Evolutionary conservation across 2,797 vertebrate species (phyloP).

Genomic region (Cottoperca gobio): DNA sequence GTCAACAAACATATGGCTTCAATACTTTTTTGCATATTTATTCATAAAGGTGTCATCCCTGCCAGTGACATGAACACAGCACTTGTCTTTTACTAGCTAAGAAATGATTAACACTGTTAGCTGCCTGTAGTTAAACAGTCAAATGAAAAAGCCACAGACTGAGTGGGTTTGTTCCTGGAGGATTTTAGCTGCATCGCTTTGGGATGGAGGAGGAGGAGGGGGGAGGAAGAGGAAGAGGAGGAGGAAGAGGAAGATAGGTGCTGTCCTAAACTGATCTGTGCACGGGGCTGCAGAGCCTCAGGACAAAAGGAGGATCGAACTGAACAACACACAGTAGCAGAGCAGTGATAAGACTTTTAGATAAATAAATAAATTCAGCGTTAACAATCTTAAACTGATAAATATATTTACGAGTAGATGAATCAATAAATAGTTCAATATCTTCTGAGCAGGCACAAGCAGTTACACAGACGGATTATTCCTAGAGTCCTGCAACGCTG

Average conservation of each 20-base stretch:
- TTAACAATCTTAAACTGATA: not conserved
- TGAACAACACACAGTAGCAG: slow-evolving; percentile 20
- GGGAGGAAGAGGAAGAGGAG: not conserved
- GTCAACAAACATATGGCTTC: slow-evolving; percentile 65
- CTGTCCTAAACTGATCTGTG: slow-evolving; percentile 71
- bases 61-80: slow-evolving; percentile 48
- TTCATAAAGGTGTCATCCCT: slow-evolving; percentile 52
- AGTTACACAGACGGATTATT: not conserved
- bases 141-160: slow-evolving; percentile 24
- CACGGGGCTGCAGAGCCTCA: slow-evolving; percentile 57
- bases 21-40: slow-evolving; percentile 45
- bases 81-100: slow-evolving; percentile 24
- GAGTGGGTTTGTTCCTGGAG: slow-evolving; percentile 36
- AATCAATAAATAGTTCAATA: slow-evolving; percentile 30
- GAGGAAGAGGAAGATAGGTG: no score
- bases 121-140: slow-evolving; percentile 63
- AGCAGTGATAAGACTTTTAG: slow-evolving; percentile 8
- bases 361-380: slow-evolving; percentile 10
- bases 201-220: slow-evolving; percentile 33
- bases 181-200: slow-evolving; percentile 60
- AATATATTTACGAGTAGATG: slow-evolving; percentile 38
- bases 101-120: slow-evolving; percentile 68
- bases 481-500: not conserved
- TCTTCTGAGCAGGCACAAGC: not conserved
- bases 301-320: slow-evolving; percentile 28